Evolutionary conservation across 2,797 vertebrate species (phyloP), one percentile per base, ranked within the genome.

Genomic region (Mus spretus): DNA sequence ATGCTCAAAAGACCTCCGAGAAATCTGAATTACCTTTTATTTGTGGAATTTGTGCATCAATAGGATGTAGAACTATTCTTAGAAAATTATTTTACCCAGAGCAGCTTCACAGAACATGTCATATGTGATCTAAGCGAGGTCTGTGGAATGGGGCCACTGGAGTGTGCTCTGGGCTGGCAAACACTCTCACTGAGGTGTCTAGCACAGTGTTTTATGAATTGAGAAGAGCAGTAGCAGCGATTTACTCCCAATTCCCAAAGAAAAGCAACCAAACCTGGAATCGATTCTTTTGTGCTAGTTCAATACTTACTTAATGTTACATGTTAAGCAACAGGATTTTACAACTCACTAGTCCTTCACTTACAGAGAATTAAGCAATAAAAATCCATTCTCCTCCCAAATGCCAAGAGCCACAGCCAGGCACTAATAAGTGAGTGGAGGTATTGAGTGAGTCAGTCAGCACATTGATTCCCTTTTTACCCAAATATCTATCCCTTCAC

Each of bases 341-440:
- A 97, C 98, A 98, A 98, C 98, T 98, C 97, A 96, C 98, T 97
- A 97, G 95, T 92, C 96, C 97, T 98, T 98, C 97, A 94, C 97
- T 98, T 98, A 96, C 96, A 96, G 98, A 90, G 98, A 98, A 98
- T 98, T 98, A 98, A 98, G 97, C 98, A 98, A 98, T 98, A 98
- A 98, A 98, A 98, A 98, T 98, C 98, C 95, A 98, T 98, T 98
- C 97, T 79, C 92, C 93, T 97, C 93, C 96, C 97, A 97, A 98
- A 98, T 94, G 98, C 97, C 97, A 95, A 96, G 96, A 98, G 96
- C 96, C 91, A 93, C 79, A 96, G 84, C 89, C 92, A 61, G 31
- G 0, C 83, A 57, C 97, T 97, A 96, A 93, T 94, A 98, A 91
- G 57, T 50, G 95, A 97, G 55, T 0, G 72, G 97, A 93, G 77